Base-by-base conservation (phyloP, 2,888 invertebrate genomes). In the Apamea monoglypha region DNA sequence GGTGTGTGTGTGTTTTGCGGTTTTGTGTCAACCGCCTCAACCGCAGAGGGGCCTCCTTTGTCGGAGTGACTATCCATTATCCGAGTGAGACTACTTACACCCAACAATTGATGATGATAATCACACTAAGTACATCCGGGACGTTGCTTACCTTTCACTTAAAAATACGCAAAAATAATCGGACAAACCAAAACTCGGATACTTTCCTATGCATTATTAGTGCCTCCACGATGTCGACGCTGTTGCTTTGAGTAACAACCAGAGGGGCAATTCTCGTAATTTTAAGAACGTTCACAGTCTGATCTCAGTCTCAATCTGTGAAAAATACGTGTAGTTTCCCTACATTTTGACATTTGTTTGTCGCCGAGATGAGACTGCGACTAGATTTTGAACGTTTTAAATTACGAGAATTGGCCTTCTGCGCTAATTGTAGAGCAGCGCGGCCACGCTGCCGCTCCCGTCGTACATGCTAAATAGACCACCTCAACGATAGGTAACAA, bases 101-200 rank as follows among this genome's bases (percentile, higher is more conserved):
- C 44, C 2, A 44, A 53, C 21, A 56, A 69, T 81, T 53, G 47
- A 18, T n/a, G 29, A 81, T 25, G 56, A 61, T 50, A 12, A 74
- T n/a, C 1, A 14, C 16, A 18, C 50, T 47, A 53, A 53, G 21
- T 53, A 80, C 77, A 80, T 81, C 81, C 78, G 81, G 36, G 29
- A 56, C 29, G 18, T 36, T 56, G n/a, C 40, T 67, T 36, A 81
- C 72, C 36, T 81, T 81, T 81, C 59, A 81, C 73, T 59, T n/a
- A 61, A 25, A 32, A 18, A 29, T 59, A 40, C 47, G 36, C 36
- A n/a, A 21, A 21, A 40, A 53, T 40, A 29, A 53, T 56, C 6
- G 14, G 40, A 25, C 10, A 16, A n/a, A 47, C 4, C 12, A 25
- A 36, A 50, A 36, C 21, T 25, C 29, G 44, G 40, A 40, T 25